Evolutionary conservation across 2,797 vertebrate genomes (phyloP), one percentile per base, ranked within the genome.

Genomic region (Petrocephalus sullivani): DNA sequence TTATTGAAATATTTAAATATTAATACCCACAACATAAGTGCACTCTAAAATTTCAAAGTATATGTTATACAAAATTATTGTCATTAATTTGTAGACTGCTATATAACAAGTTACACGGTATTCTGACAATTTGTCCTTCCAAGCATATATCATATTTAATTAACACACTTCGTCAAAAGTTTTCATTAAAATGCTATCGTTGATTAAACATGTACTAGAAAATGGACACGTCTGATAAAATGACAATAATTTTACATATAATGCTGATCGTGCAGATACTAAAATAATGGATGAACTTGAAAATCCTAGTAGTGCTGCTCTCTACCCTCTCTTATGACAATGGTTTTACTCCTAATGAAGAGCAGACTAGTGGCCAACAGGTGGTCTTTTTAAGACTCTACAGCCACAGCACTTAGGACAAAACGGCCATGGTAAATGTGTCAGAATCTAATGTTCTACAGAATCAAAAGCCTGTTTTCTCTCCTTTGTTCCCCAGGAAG

Each of bases 381-480:
- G 98, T 99, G 98, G 98, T 97, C 98, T 96, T 98, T 98, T 98
- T 98, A 97, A 94, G 96, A 96, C 96, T 96, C 96, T 96, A 96
- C 95, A 97, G 96, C 96, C 96, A 96, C 95, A 97, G 97, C 96
- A 97, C 97, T 98, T 93, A 87, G 96, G 95, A 96, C 96, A 96
- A 96, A 96, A 95, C 97, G 91, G 96, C 95, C 94, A 95, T 93
- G 94, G 94, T 96, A 96, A 96, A 97, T 97, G 98, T 97, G 98
- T 98, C 97, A 98, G 97, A 99, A 98, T 97, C 97, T 98, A 98
- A 99, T 98, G 98, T 99, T 99, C 98, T 96, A 95, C 96, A 96
- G 97, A 97, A 97, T 98, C 97, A 97, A 99, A 99, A 98, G 97
- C 96, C 97, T 97, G 97, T 98, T 99, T 98, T 97, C 97, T 96